These are phyloP conservation scores for Corvus moneduloides DNA, from an alignment of 2,113 vertebrate species.

Conservation along the genomic window DNA sequence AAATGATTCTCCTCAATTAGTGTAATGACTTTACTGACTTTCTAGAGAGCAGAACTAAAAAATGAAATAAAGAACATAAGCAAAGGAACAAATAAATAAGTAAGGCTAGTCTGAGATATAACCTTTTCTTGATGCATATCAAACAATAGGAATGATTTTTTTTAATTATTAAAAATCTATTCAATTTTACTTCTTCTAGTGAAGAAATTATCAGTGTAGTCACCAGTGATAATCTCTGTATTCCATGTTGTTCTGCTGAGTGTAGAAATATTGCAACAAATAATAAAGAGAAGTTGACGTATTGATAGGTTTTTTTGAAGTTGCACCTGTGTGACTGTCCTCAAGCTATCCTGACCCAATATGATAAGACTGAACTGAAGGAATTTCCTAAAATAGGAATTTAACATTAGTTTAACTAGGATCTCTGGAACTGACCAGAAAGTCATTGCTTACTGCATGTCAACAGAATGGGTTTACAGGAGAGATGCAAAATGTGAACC, in stretches of 20 bases:
- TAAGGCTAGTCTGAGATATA: not conserved
- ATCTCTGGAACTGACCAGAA: not conserved
- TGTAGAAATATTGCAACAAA: not conserved
- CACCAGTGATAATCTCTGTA: not conserved
- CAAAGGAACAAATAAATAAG: not conserved
- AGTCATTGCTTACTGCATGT: accelerated
- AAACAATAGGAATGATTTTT: not conserved
- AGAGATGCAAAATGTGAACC: not conserved
- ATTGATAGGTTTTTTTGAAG: not conserved
- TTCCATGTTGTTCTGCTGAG: not conserved
- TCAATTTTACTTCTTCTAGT: not conserved
- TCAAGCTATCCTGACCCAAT: not conserved
- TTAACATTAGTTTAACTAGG: not conserved
- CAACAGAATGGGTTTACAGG: not conserved
- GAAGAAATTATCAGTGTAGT: not conserved
- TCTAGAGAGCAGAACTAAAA: not conserved
- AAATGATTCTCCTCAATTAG: not conserved
- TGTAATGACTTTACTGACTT: not conserved
- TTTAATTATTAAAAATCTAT: not conserved
- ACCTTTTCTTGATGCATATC: not conserved
- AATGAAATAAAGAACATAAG: not conserved
- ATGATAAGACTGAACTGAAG: not conserved
- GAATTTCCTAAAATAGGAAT: not conserved
- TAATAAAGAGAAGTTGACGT: not conserved
- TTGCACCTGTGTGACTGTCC: not conserved